A percentile compares a stretch with the other conserved stretches of the same genome.
Evolutionary conservation across 2,113 vertebrate genomes (phyloP).

Genomic region (Cyrtonyx montezumae): DNA sequence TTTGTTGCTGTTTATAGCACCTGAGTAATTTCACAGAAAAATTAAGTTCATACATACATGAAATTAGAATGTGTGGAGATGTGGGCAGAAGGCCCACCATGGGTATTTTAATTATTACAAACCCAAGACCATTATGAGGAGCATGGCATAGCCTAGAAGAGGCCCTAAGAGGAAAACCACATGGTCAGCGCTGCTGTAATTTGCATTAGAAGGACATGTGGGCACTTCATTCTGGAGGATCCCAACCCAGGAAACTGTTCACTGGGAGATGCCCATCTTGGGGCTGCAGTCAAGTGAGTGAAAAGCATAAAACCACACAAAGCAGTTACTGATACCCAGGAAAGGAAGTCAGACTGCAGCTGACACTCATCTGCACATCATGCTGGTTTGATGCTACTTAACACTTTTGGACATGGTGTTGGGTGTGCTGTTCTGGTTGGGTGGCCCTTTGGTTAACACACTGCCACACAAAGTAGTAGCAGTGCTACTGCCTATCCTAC

Average conservation of each 20-base stretch:
- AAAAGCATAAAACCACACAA: not conserved
- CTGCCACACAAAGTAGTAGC: not conserved
- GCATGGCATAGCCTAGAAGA: not conserved
- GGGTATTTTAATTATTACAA: not conserved
- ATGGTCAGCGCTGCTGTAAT: not conserved
- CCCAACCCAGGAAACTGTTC: not conserved
- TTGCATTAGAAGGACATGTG: not conserved
- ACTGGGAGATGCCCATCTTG: not conserved
- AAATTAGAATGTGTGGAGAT: not conserved
- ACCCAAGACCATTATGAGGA: not conserved
- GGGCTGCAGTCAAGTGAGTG: not conserved
- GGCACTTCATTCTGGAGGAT: not conserved
- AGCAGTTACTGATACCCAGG: not conserved
- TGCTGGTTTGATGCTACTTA: not conserved
- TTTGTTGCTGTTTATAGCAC: not conserved
- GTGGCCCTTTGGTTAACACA: not conserved
- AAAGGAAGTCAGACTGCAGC: slow-evolving; percentile 18
- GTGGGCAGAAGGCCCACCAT: not conserved
- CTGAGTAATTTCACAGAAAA: not conserved
- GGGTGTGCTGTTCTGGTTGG: not conserved
- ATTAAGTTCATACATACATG: not conserved
- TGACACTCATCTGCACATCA: accelerated
- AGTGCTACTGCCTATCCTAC: not conserved
- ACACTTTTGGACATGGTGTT: not conserved
- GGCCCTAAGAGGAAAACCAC: not conserved